phyloP scores from a whole-genome alignment of 2,113 vertebrate genomes.

The Xenotilapia leptura region DNA sequence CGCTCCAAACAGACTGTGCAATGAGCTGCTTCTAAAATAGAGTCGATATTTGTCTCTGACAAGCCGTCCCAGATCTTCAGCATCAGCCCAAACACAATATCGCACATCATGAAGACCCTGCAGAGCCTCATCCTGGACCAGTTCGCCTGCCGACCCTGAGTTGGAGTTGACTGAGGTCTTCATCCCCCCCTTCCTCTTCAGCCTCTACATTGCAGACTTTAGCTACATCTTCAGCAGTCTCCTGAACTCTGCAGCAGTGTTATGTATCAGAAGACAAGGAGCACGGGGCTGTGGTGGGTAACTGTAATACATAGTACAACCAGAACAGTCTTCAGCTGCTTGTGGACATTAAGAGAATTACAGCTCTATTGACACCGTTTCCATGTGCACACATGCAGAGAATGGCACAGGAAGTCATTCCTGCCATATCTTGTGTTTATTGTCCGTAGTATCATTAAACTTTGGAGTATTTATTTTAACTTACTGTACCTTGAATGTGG shows the following conservation, averaged over 20 bases:
- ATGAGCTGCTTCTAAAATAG: not conserved
- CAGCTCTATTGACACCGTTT: not conserved
- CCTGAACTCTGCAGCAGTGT: not conserved
- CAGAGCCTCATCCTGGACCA: not conserved
- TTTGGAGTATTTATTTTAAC: not conserved
- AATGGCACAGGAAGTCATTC: not conserved
- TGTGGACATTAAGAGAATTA: not conserved
- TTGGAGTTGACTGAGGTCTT: not conserved
- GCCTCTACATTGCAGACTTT: not conserved
- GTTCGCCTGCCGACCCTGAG: fast-evolving
- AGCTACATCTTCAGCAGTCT: not conserved
- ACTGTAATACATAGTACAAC: not conserved
- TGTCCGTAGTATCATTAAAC: not conserved
- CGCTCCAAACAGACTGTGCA: not conserved
- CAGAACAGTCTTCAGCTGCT: not conserved
- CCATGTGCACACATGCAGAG: not conserved
- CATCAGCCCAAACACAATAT: not conserved
- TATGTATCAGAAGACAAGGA: not conserved
- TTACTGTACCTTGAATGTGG: fast-evolving
- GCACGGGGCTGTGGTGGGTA: fast-evolving
- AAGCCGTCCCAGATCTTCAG: fast-evolving
- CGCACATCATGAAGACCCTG: not conserved
- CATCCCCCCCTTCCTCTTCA: not conserved
- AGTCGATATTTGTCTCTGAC: not conserved
- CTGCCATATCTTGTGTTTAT: not conserved